Conservation (phyloP, 2,797 vertebrate species). For the Phrynocephalus guinanensis region DNA sequence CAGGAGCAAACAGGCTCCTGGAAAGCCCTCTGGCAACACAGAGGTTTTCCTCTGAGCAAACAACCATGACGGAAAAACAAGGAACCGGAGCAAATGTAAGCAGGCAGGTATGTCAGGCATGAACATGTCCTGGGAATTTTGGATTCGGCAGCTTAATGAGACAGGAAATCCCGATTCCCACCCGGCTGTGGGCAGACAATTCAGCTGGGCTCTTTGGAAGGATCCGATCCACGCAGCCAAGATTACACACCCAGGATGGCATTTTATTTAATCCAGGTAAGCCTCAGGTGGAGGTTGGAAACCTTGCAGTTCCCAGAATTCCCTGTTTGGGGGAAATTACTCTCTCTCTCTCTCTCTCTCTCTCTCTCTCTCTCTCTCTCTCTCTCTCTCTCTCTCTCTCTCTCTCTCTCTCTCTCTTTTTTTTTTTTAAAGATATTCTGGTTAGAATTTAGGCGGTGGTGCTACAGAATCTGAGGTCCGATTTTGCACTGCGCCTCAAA, state of each 20-base stretch:
- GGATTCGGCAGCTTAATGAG: background rate
- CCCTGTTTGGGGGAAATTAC: no score
- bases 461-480: no score
- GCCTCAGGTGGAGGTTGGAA: background rate
- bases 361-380: no score
- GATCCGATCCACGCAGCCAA: background rate
- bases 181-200: background rate
- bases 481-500: background rate
- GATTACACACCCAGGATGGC: no score
- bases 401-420: background rate
- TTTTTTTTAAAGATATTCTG: background rate
- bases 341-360: background rate
- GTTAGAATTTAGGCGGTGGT: no score
- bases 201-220: background rate
- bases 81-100: background rate
- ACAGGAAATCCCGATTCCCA: conserved; percentile 9
- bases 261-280: no score
- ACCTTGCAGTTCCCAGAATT: background rate
- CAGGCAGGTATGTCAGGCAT: background rate
- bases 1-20: background rate
- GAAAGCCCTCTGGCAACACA: background rate
- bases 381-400: background rate
- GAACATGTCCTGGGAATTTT: background rate
- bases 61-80: background rate
- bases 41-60: background rate